Conservation (phyloP, 2,797 vertebrate genomes). For the Menidia menidia region DNA sequence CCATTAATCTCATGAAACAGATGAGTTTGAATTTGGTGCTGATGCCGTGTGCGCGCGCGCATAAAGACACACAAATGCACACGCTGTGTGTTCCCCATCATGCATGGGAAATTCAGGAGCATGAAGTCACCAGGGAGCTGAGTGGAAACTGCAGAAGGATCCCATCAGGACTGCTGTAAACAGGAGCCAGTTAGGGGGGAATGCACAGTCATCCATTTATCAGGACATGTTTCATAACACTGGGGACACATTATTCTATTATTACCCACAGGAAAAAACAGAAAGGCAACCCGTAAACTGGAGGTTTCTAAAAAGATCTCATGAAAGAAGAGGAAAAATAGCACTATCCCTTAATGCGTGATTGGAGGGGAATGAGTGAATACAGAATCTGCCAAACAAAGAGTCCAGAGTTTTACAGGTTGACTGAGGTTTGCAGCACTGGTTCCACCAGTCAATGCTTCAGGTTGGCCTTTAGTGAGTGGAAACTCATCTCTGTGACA, state of each 20-base stretch:
- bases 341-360: too few species aligned
- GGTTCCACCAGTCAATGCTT: too few species aligned
- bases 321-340: too few species aligned
- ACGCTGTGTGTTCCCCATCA: slow-evolving; percentile 13
- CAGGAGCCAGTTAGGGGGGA: not conserved
- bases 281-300: not conserved
- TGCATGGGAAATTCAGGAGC: slow-evolving; percentile 59
- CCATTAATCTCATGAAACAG: not conserved
- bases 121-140: slow-evolving; percentile 45
- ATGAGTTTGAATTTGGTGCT: slow-evolving; percentile 5
- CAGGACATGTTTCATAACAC: slow-evolving; percentile 17
- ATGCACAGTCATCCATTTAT: slow-evolving; percentile 7
- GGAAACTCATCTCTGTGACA: too few species aligned
- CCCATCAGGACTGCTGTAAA: slow-evolving; percentile 28
- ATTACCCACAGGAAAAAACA: slow-evolving; percentile 19
- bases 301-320: not conserved
- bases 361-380: too few species aligned
- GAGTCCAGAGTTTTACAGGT: too few species aligned
- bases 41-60: not conserved
- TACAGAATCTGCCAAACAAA: too few species aligned
- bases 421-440: too few species aligned
- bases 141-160: slow-evolving; percentile 39
- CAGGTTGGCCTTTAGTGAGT: too few species aligned
- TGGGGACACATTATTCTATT: slow-evolving; percentile 19
- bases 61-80: not conserved